These are phyloP conservation scores for Lamprotornis superbus DNA, from an alignment of 2,113 vertebrate genomes.

Conservation along the genomic window DNA sequence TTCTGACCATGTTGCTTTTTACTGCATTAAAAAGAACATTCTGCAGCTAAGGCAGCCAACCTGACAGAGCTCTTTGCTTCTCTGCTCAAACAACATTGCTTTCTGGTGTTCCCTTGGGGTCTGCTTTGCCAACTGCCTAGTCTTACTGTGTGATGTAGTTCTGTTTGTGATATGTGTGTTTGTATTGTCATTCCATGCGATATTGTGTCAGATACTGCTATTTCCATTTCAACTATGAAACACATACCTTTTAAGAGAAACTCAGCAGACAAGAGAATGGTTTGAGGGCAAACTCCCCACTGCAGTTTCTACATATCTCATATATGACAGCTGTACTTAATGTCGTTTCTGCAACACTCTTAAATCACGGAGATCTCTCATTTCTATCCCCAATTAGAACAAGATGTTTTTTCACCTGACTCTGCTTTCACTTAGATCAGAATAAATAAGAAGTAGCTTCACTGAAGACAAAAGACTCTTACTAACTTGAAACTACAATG, in stretches of 20 bases:
- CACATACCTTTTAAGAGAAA: slow-evolving; percentile 40
- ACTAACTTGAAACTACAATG: background rate
- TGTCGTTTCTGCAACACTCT: background rate
- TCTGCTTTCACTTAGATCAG: slow-evolving; percentile 31
- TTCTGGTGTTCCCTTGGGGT: slow-evolving; percentile 45
- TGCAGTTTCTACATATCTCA: slow-evolving; percentile 1
- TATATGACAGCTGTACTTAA: slow-evolving; percentile 21
- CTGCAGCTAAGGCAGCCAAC: slow-evolving; percentile 26
- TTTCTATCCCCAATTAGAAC: slow-evolving; percentile 34
- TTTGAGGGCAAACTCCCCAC: slow-evolving; percentile 50
- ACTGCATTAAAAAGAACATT: slow-evolving; percentile 13
- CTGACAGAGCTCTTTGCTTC: slow-evolving; percentile 31
- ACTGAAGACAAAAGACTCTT: background rate
- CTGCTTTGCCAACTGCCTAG: slow-evolving; percentile 48
- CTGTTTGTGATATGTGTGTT: slow-evolving; percentile 43
- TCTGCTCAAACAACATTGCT: slow-evolving; percentile 32
- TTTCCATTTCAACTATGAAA: slow-evolving; percentile 46
- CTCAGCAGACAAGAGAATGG: slow-evolving; percentile 32
- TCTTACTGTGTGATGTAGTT: background rate
- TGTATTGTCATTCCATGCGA: slow-evolving; percentile 33
- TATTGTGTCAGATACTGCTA: slow-evolving; percentile 46
- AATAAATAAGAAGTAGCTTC: slow-evolving; percentile 41
- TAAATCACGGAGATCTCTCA: background rate
- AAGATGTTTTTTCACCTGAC: background rate
- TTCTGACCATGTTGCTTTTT: slow-evolving; percentile 25